Evolutionary conservation across 2,888 invertebrate genomes (phyloP).

Genomic region (Drosophila antonietae): DNA sequence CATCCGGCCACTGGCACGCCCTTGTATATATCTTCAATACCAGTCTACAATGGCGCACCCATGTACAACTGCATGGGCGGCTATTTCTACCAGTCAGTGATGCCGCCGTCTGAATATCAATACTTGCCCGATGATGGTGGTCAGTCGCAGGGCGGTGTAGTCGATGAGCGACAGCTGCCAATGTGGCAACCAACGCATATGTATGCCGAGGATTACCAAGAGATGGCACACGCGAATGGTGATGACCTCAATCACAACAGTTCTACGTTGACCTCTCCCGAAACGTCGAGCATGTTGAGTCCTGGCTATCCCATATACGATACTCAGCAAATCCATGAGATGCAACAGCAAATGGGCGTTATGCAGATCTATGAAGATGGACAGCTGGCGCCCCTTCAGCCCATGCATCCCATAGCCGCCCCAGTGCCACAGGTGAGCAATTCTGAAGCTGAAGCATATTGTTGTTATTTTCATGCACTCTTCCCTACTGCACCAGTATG

Average conservation of each 20-base stretch:
- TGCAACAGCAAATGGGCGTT: conserved; percentile 83
- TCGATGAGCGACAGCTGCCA: conserved; percentile 74
- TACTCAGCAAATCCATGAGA: conserved; percentile 79
- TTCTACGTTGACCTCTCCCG: conserved; percentile 80
- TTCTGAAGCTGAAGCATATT: too few species aligned
- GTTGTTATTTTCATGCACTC: not conserved
- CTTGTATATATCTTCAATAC: conserved; percentile 77
- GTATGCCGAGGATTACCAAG: conserved; percentile 82
- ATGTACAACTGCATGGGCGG: conserved; percentile 80
- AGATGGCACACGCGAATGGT: conserved; percentile 55
- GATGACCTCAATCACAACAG: conserved; percentile 83
- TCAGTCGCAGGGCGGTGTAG: conserved; percentile 63
- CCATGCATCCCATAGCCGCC: conserved; percentile 66
- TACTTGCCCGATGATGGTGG: conserved; percentile 77
- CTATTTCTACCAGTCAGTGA: conserved; percentile 74
- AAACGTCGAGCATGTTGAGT: conserved; percentile 83
- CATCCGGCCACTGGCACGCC: conserved; percentile 83
- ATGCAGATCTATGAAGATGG: conserved; percentile 83
- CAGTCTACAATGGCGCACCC: conserved; percentile 74
- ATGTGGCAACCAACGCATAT: conserved; percentile 82
- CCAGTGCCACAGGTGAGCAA: conserved; percentile 69
- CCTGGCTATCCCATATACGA: conserved; percentile 83
- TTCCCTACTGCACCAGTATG: conserved; percentile 51
- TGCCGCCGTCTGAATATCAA: conserved; percentile 81
- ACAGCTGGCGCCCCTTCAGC: conserved; percentile 67